These are phyloP conservation scores for Galaxea fascicularis DNA, from an alignment of 92 coral and sea anemone genomes.

Conservation along the genomic window DNA sequence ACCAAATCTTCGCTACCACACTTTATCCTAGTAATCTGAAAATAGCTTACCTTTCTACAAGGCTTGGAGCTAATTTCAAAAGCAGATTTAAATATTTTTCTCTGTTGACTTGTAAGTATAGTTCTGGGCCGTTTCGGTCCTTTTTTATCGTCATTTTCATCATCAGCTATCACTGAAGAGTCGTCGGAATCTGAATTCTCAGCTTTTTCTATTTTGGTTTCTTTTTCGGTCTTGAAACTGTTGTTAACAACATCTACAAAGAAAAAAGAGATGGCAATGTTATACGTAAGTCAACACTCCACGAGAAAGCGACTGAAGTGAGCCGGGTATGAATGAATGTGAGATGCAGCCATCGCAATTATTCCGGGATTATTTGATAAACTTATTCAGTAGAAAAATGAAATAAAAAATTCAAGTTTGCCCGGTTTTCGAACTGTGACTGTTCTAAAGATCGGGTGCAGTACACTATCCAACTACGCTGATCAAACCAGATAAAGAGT, in stretches of 20 bases:
- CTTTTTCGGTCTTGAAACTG: conserved; percentile 66
- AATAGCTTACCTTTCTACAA: conserved; percentile 90
- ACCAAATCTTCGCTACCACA: not conserved
- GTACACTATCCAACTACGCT: too few relatives aligned
- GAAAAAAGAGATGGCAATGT: not conserved
- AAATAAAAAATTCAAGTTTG: too few relatives aligned
- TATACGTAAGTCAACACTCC: not conserved
- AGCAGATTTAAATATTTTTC: conserved; percentile 98
- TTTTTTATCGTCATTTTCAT: conserved; percentile 95
- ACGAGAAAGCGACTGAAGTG: not conserved
- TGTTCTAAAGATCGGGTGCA: too few relatives aligned
- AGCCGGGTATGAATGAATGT: not conserved
- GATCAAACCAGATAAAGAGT: too few relatives aligned
- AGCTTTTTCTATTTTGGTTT: conserved; percentile 75
- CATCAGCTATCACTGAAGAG: conserved; percentile 85
- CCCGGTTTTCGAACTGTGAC: too few relatives aligned
- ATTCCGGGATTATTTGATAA: too few relatives aligned
- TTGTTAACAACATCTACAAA: conserved; percentile 72
- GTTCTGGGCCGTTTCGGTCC: conserved; percentile 98
- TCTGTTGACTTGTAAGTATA: conserved; percentile 95
- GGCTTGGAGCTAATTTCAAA: conserved; percentile 99
- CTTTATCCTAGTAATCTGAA: not conserved
- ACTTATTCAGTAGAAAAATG: too few relatives aligned
- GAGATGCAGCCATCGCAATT: too few relatives aligned
- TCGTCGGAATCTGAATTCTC: conserved; percentile 96